Conservation (phyloP, 2,797 vertebrate genomes). For the Amniataba percoides region DNA sequence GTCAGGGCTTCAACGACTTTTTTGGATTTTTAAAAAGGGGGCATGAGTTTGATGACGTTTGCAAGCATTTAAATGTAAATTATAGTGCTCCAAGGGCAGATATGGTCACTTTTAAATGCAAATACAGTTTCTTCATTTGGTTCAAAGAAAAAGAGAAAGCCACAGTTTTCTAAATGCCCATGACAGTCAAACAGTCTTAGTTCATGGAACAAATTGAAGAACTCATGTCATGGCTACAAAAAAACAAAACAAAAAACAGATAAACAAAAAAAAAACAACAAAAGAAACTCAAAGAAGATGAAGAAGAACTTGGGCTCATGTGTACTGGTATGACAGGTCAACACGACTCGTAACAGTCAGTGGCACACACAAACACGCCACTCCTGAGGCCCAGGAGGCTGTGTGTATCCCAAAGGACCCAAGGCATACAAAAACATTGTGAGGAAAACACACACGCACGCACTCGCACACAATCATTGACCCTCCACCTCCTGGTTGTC, state of each 20-base stretch:
- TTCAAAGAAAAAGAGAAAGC: constrained; percentile 58
- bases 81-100: constrained; percentile 65
- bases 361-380: constrained; percentile 77
- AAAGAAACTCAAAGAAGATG: too few relatives aligned
- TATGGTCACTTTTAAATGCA: constrained; percentile 74
- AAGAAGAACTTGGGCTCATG: constrained; percentile 50
- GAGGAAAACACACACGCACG: constrained; percentile 41
- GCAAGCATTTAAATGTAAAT: constrained; percentile 62
- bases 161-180: constrained; percentile 68
- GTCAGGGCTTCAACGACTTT: constrained; percentile 61
- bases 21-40: constrained; percentile 45
- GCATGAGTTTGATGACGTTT: constrained; percentile 42
- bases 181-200: constrained; percentile 73
- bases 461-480: constrained; percentile 39
- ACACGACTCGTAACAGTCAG: constrained; percentile 87
- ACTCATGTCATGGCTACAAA: constrained; percentile 53
- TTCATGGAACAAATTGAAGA: constrained; percentile 62
- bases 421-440: constrained; percentile 72
- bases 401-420: constrained; percentile 72
- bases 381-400: constrained; percentile 56
- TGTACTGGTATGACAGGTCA: constrained; percentile 73
- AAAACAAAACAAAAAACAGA: constrained; percentile 19
- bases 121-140: constrained; percentile 74
- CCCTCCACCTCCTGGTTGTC: constrained; percentile 48
- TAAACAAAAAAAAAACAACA: constrained; percentile 1